Conservation (phyloP, 2,888 invertebrate species). For the Caenorhabditis virilis region DNA sequence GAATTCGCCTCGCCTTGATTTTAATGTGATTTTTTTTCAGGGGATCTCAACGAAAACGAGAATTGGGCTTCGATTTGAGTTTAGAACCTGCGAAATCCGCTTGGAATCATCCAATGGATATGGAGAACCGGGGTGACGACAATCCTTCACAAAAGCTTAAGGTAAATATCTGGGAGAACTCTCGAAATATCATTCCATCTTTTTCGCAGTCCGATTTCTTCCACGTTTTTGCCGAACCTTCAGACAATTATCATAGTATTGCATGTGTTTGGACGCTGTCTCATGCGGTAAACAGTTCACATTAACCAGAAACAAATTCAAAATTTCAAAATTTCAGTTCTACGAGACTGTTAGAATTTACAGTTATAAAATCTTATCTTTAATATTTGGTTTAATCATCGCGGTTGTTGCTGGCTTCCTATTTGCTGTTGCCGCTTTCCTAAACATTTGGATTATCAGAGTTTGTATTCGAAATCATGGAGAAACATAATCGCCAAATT, state of each 20-base stretch:
- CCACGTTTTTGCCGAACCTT: slow-evolving; percentile 46
- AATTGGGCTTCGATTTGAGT: too few species aligned
- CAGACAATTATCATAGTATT: slow-evolving; percentile 41
- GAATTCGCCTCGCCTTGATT: too few species aligned
- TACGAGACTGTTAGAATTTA: slow-evolving; percentile 47
- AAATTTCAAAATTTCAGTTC: slow-evolving; percentile 20
- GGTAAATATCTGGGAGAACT: too few species aligned
- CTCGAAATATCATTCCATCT: too few species aligned
- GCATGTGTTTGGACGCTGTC: slow-evolving; percentile 48
- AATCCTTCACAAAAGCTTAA: too few species aligned
- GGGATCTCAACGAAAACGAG: too few species aligned
- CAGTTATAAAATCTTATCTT: slow-evolving; percentile 43
- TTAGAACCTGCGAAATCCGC: too few species aligned
- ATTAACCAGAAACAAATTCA: neutral
- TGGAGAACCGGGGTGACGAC: too few species aligned
- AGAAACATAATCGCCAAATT: neutral
- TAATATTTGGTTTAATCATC: slow-evolving; percentile 43
- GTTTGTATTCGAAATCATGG: neutral
- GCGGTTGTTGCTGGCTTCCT: slow-evolving; percentile 41
- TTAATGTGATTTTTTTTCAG: too few species aligned
- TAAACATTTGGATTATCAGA: slow-evolving; percentile 36
- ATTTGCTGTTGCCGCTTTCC: slow-evolving; percentile 43
- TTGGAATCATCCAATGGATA: too few species aligned
- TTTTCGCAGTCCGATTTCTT: slow-evolving; percentile 43
- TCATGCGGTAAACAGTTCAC: slow-evolving; percentile 32